These are phyloP conservation scores for Apolygus lucorum DNA, from an alignment of 1,140 invertebrate genomes.

Conservation along the genomic window DNA sequence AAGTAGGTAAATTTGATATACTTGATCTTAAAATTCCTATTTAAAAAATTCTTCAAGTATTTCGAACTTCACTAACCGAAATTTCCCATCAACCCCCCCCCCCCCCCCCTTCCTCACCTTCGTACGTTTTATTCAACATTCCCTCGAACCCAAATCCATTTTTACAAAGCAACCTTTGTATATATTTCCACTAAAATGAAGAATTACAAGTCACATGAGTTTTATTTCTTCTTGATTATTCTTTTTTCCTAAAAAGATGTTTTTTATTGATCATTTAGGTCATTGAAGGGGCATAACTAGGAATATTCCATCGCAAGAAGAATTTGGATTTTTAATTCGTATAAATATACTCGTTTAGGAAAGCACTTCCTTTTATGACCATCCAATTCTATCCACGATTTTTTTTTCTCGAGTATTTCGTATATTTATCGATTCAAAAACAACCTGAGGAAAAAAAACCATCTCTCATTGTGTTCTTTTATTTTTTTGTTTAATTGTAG, in stretches of 20 bases:
- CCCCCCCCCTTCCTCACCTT: not conserved
- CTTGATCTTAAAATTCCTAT: not conserved
- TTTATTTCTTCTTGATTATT: too few species aligned
- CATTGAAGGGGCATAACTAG: not conserved
- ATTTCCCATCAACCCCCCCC: not conserved
- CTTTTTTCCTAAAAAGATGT: not conserved
- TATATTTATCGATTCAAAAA: too few species aligned
- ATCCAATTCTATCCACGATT: too few species aligned
- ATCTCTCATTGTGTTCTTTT: too few species aligned
- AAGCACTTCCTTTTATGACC: too few species aligned
- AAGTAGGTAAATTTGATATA: conserved; percentile 14
- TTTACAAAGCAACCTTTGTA: not conserved
- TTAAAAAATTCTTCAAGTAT: not conserved
- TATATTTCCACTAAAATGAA: too few species aligned
- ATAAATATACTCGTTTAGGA: too few species aligned
- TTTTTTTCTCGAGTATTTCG: too few species aligned
- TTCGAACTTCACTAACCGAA: not conserved
- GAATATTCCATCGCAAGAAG: not conserved
- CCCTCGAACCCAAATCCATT: not conserved
- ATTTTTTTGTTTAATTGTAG: too few species aligned
- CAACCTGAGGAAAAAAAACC: too few species aligned
- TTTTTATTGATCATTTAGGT: not conserved
- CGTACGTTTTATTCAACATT: not conserved
- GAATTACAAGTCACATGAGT: too few species aligned
- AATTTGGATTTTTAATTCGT: not conserved